A percentile compares a stretch with the other conserved stretches of the same genome.
Evolutionary conservation across 2,113 vertebrate genomes (phyloP).

Genomic region (Apteryx mantelli): DNA sequence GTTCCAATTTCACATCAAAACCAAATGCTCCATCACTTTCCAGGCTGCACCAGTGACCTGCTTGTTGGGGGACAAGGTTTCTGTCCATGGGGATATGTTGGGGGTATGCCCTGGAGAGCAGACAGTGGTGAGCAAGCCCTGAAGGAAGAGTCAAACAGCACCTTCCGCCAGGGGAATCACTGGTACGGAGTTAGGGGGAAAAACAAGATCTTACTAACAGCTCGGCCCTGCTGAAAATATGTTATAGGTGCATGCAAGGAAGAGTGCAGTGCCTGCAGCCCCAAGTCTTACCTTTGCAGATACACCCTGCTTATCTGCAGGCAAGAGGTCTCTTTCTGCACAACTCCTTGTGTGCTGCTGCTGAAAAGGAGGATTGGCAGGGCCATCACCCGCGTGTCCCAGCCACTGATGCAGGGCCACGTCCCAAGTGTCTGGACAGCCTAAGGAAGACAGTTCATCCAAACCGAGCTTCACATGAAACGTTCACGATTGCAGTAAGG

Average conservation of each 20-base stretch:
- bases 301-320: not conserved
- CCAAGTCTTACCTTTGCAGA: not conserved
- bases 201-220: not conserved
- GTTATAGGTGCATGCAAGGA: no score
- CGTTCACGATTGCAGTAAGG: not conserved
- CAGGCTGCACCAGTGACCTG: not conserved
- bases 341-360: not conserved
- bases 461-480: not conserved
- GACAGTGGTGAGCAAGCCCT: not conserved
- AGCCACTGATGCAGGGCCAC: not conserved
- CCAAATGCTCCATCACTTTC: not conserved
- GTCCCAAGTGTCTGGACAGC: not conserved
- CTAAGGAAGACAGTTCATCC: not conserved
- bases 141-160: not conserved
- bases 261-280: not conserved
- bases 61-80: not conserved
- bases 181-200: fast-evolving
- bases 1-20: not conserved
- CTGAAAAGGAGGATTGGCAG: not conserved
- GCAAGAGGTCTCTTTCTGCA: not conserved
- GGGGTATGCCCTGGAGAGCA: not conserved
- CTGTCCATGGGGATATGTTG: not conserved
- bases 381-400: not conserved
- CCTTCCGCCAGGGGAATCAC: not conserved
- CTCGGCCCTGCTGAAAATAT: not conserved